Evolutionary conservation across 2,797 vertebrate species (phyloP).

Genomic region (Rhabdophis nuchalis): DNA sequence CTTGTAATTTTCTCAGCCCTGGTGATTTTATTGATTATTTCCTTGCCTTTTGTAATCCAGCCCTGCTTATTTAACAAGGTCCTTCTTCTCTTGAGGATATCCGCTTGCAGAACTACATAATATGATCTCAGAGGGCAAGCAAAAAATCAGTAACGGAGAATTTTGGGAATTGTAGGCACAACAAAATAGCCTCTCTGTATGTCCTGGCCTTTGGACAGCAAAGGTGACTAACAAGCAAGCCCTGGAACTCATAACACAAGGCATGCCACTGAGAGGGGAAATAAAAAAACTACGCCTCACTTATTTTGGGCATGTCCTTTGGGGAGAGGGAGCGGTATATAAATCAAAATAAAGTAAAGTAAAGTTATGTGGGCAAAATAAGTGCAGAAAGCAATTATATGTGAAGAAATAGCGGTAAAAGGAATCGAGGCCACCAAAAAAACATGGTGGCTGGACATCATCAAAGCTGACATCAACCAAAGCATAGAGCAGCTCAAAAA

Average conservation of each 20-base stretch:
- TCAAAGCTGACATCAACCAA: neutral
- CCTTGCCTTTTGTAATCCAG: neutral
- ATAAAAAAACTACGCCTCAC: neutral
- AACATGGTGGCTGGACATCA: neutral
- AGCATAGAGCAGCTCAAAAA: neutral
- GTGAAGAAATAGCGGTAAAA: neutral
- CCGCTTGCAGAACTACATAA: neutral
- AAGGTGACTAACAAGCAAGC: neutral
- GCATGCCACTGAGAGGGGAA: neutral
- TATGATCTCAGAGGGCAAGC: neutral
- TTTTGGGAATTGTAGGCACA: neutral
- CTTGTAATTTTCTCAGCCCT: neutral
- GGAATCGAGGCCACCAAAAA: neutral
- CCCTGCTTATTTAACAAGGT: neutral
- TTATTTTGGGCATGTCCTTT: neutral
- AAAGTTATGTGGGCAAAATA: neutral
- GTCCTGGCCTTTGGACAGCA: neutral
- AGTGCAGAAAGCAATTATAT: neutral
- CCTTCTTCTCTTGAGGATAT: neutral
- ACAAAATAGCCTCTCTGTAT: neutral
- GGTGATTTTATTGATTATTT: neutral
- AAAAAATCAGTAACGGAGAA: neutral
- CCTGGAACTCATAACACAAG: neutral
- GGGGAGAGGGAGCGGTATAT: no score
- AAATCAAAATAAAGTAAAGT: no score